phyloP scores from a whole-genome alignment of 2,888 invertebrate genomes.

The Cephus nigrinus region DNA sequence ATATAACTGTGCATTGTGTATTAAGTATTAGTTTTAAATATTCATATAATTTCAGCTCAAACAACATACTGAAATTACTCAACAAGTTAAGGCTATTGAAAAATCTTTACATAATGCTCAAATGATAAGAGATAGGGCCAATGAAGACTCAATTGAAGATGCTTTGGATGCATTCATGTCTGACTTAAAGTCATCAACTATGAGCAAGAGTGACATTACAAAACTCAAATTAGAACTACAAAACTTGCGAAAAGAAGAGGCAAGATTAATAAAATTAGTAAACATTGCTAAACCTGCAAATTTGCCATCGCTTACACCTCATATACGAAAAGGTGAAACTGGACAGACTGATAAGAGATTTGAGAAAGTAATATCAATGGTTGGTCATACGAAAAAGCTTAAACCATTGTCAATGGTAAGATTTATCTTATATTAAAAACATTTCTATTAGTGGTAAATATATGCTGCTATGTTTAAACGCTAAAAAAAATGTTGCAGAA shows the following conservation, averaged over 20 bases:
- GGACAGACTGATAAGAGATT: constrained; percentile 21
- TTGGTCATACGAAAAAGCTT: constrained; percentile 12
- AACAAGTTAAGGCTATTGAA: constrained; percentile 73
- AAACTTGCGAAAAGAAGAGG: constrained; percentile 77
- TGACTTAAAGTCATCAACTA: constrained; percentile 68
- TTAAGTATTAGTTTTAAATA: background rate
- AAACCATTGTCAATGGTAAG: background rate
- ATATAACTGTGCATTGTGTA: background rate
- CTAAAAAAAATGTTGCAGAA: constrained; percentile 14
- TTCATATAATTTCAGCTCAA: constrained; percentile 68
- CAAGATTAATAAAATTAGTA: constrained; percentile 76
- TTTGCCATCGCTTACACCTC: constrained; percentile 68
- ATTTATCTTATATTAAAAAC: background rate
- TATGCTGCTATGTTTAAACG: background rate
- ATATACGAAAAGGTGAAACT: constrained; percentile 32
- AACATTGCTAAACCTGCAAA: constrained; percentile 79
- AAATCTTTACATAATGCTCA: constrained; percentile 63
- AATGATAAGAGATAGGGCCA: constrained; percentile 60
- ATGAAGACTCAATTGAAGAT: constrained; percentile 71
- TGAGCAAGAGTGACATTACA: constrained; percentile 71
- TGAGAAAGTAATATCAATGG: background rate
- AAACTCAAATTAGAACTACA: constrained; percentile 78
- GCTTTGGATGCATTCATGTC: constrained; percentile 89
- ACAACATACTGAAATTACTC: constrained; percentile 69
- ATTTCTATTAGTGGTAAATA: background rate